Evolutionary conservation across 2,888 invertebrate species (phyloP).

Genomic region (Rhagonycha lutea): DNA sequence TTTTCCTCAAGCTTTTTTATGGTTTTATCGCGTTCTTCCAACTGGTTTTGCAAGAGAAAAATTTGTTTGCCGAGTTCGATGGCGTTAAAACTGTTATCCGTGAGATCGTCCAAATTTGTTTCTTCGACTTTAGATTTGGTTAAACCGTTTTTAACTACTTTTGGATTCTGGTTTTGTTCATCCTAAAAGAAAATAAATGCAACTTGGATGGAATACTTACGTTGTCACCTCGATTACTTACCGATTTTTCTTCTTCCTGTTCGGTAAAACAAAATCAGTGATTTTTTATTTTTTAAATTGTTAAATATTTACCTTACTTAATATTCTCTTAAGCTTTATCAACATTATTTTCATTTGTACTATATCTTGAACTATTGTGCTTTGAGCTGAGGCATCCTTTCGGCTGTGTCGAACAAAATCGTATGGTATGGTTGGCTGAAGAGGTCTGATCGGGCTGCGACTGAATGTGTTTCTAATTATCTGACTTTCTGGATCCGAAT

Average conservation of each 20-base stretch:
- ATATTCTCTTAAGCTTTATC: background rate
- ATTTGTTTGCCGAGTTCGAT: background rate
- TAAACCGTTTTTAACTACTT: background rate
- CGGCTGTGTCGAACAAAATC: background rate
- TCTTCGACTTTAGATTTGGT: background rate
- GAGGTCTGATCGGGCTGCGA: background rate
- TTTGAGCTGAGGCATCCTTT: background rate
- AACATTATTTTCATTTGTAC: constrained; percentile 4
- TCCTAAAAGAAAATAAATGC: background rate
- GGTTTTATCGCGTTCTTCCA: background rate
- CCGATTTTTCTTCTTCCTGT: background rate
- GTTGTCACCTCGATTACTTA: background rate
- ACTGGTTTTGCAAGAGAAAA: background rate
- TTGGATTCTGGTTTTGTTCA: background rate
- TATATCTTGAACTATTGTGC: background rate
- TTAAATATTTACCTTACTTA: background rate
- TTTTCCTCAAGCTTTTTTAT: background rate
- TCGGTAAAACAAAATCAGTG: background rate
- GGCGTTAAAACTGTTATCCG: background rate
- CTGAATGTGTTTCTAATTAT: background rate
- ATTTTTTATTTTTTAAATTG: background rate
- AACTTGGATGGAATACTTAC: background rate
- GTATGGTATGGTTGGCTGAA: background rate
- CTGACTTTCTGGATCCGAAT: background rate
- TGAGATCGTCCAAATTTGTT: background rate